Evolutionary conservation across 1,140 invertebrate species (phyloP).

Genomic region (Scaptomyza hsui): DNA sequence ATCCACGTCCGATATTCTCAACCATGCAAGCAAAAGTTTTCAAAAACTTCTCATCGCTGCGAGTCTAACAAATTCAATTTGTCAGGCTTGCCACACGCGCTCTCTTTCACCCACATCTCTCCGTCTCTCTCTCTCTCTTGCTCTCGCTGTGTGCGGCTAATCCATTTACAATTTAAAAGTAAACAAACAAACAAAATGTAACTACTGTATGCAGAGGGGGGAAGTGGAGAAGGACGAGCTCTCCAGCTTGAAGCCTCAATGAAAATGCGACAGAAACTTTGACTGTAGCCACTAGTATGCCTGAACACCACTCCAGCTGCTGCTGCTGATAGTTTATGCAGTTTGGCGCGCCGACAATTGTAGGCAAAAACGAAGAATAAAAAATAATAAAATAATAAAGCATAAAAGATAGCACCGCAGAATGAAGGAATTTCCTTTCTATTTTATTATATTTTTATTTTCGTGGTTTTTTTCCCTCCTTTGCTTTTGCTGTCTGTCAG

Average conservation of each 20-base stretch:
- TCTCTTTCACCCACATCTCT: background rate
- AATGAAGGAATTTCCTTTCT: slow-evolving; percentile 22
- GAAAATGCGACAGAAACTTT: slow-evolving; percentile 64
- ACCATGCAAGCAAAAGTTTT: slow-evolving; percentile 77
- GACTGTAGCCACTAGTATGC: background rate
- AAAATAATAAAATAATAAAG: slow-evolving; percentile 25
- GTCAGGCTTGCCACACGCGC: slow-evolving; percentile 70
- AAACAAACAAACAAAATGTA: slow-evolving; percentile 72
- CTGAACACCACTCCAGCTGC: background rate
- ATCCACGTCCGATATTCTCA: slow-evolving; percentile 66
- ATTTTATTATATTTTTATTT: slow-evolving; percentile 15
- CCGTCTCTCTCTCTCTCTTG: background rate
- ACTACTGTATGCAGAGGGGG: slow-evolving; percentile 49
- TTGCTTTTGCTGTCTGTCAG: slow-evolving; percentile 10
- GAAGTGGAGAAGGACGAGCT: background rate
- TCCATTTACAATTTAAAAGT: slow-evolving; percentile 81
- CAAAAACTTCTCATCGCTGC: slow-evolving; percentile 66
- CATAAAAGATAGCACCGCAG: slow-evolving; percentile 17
- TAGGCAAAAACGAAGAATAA: background rate
- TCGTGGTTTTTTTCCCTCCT: too few species aligned
- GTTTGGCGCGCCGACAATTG: slow-evolving; percentile 24
- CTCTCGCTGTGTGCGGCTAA: slow-evolving; percentile 59
- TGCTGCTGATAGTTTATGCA: slow-evolving; percentile 42
- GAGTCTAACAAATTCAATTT: slow-evolving; percentile 79
- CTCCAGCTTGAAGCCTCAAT: slow-evolving; percentile 51